Evolutionary conservation across 35 echinoderm and acorn worm species (phyloP), one percentile per base, ranked within the genome.

Genomic region (Holothuria glaberrima): DNA sequence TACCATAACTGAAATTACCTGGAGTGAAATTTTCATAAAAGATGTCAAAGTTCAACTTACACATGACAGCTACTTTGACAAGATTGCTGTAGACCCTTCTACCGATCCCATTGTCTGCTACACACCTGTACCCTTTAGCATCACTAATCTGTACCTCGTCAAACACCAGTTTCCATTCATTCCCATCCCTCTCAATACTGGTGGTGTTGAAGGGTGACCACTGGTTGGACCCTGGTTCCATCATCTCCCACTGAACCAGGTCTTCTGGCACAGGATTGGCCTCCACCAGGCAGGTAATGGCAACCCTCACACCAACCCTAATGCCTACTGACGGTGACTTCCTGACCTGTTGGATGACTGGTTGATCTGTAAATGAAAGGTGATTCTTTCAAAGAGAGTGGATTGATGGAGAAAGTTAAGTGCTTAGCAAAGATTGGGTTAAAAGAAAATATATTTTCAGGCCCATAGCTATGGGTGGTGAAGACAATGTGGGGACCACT

Each of bases 81-180:
- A 21, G 12, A 1, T 13, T 22, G 41, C 71, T 75, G 34, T 38
- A 75, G 41, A 75, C 71, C 14, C 28, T 41, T 32, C 71, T 38
- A 35, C 71, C 71, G 0, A 75, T 20, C 9, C 71, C 71, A 32
- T 75, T 75, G n/a, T 38, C 33, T 31, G 71, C 71, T 21, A 75
- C 71, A 75, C 71, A 75, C 71, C 71, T 75, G 71, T 75, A 75
- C 21, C 71, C 71, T 10, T 75, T 75, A 21, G 71, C 71, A 36
- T 75, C 71, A 36, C 34, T 75, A 10, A 75, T 75, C 6, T n/a
- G 71, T 21, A 75, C 71, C 31, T 75, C 71, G 6, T 75, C 33
- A 36, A 75, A 75, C 31, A 75, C 71, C 19, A 75, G 71, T 41
- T 21, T n/a, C 71, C 71, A 75, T 29, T 75, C 71, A 22, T 75